These are phyloP conservation scores for Ptychoptera albimana DNA, from an alignment of 2,888 invertebrate species.

Conservation along the genomic window DNA sequence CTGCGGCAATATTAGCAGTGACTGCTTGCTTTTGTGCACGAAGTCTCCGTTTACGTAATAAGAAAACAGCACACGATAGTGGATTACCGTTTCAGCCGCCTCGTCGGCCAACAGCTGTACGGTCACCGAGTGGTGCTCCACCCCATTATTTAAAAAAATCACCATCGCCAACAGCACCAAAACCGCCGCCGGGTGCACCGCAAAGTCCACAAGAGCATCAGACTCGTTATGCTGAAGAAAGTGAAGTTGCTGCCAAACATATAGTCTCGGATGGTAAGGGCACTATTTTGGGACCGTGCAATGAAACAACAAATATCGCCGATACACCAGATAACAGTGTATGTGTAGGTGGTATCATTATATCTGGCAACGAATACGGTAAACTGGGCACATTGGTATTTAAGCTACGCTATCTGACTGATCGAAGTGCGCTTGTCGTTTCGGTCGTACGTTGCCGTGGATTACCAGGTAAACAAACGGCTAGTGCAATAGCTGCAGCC, in stretches of 20 bases:
- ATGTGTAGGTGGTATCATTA: too few species aligned
- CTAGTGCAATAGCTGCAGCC: slow-evolving; percentile 24
- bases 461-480: slow-evolving; percentile 43
- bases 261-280: slow-evolving; percentile 1
- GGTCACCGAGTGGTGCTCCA: slow-evolving; percentile 66
- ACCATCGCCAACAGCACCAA: slow-evolving; percentile 66
- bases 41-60: slow-evolving; percentile 24
- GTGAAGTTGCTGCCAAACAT: slow-evolving; percentile 20
- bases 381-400: slow-evolving; percentile 80
- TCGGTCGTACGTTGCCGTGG: slow-evolving; percentile 83
- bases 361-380: slow-evolving; percentile 37
- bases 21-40: slow-evolving; percentile 28
- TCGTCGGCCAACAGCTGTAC: slow-evolving; percentile 42
- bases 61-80: slow-evolving; percentile 27
- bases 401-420: slow-evolving; percentile 75
- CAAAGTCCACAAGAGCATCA: slow-evolving; percentile 15
- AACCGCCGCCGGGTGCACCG: slow-evolving; percentile 23
- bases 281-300: not conserved
- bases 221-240: slow-evolving; percentile 27
- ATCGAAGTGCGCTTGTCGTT: slow-evolving; percentile 80
- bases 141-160: slow-evolving; percentile 80
- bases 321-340: slow-evolving; percentile 13
- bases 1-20: slow-evolving; percentile 27
- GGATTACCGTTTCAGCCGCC: slow-evolving; percentile 30
- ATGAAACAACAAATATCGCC: not conserved